Base-by-base conservation (phyloP, 2,888 invertebrate genomes). In the Drosophila tripunctata region DNA sequence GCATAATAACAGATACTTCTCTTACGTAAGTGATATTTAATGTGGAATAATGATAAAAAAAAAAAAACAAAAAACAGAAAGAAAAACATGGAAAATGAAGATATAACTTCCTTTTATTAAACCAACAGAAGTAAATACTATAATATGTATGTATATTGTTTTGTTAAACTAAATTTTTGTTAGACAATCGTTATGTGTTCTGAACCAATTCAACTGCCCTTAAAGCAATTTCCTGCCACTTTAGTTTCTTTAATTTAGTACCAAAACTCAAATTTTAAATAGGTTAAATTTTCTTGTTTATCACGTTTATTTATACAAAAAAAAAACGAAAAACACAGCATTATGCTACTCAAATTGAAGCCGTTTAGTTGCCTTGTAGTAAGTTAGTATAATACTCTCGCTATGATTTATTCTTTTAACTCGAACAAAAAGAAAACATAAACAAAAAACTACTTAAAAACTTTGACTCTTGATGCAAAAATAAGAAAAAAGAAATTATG, bases 341-440 rank as follows among this genome's bases (percentile, higher is more conserved):
- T 33, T 64, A 60, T 35, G 61, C 60, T 62, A 58, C 67, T 67
- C 78, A 76, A 58, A 83, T 84, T 79, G 71, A 88, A 82, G 88
- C 89, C 89, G 76, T 88, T 89, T 88, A 81, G 86, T 89, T 89
- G 89, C 89, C 89, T 89, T 89, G 85, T 89, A 89, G 88, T 86
- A 88, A 84, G 74, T 83, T 87, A 82, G 81, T 75, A 19, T 74
- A 58, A 67, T 41, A 61, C 64, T 67, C 78, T 80, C 74, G 54
- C 48, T 73, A 61, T 79, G 12, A 67, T 81, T 80, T 85, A 60
- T 65, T 57, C 30, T 56, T 56, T 60, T 19, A 45, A 60, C 33
- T 51, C 19, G 21, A 27, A 27, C 10, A 10, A 40, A 57, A 62
- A 47, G 35, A 63, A 58, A 64, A 61, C 62, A 33, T n/a, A 40